Percentiles rank a stretch among this genome's conserved stretches.
Evolutionary conservation across 1,140 invertebrate species (phyloP).

Genomic region (Brachionus sp.): DNA sequence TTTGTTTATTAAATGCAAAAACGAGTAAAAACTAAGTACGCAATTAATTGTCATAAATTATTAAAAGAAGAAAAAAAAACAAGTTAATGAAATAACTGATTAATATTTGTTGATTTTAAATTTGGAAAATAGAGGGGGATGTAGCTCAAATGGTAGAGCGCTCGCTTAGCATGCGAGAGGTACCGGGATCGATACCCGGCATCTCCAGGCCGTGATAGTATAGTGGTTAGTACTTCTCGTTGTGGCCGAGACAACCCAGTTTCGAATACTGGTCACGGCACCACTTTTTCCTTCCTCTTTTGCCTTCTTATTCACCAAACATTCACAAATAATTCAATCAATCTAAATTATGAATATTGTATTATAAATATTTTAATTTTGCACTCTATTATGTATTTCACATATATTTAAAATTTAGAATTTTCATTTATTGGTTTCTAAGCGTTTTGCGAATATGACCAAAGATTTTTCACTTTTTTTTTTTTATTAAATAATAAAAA

Average conservation of each 20-base stretch:
- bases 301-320: not conserved
- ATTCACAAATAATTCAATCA: not conserved
- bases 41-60: not conserved
- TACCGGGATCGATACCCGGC: slow-evolving; percentile 41
- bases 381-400: not conserved
- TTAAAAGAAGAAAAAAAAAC: too few species aligned
- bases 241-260: slow-evolving; percentile 86
- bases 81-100: not conserved
- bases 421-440: not conserved
- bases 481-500: not conserved
- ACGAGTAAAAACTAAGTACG: not conserved
- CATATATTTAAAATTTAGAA: not conserved
- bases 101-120: not conserved
- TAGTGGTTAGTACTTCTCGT: slow-evolving; percentile 86
- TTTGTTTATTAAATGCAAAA: not conserved
- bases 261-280: slow-evolving; percentile 91
- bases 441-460: not conserved
- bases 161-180: slow-evolving; percentile 41
- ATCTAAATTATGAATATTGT: not conserved
- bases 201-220: slow-evolving; percentile 71
- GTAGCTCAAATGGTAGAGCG: slow-evolving; percentile 46
- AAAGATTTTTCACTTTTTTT: not conserved
- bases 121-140: slow-evolving; percentile 44
- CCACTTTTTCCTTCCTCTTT: slow-evolving; percentile 53
- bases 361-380: not conserved